Base-by-base conservation (phyloP, 2,888 invertebrate genomes). In the Odontothrips loti region DNA sequence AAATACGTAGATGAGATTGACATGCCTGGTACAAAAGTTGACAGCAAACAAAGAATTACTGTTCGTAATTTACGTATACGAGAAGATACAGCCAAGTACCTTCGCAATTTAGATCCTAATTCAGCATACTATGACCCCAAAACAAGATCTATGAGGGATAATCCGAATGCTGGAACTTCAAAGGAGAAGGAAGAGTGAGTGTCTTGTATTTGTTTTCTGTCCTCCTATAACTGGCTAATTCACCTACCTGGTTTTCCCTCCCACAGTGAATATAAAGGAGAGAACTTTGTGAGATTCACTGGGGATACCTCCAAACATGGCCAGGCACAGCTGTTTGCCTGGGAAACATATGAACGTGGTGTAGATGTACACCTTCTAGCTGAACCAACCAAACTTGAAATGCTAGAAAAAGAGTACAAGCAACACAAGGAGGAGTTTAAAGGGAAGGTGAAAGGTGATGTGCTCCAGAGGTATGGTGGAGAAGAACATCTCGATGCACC, bases 71-170 rank as follows among this genome's bases (percentile, higher is more conserved):
- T 99, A 84, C 92, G 99, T 85, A 99, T 99, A 84, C 91, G 99
- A 85, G 99, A 99, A 88, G 99, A 99, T 87, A 99, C 98, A 0
- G 99, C 99, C 0, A 99, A 99, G 89, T 99, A 99, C 88, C 88
- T 99, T 83, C 90, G 97, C 82, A 99, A 99, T 87, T 89, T 99
- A 85, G 98, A 99, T 89, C 95, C 96, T 0, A 96, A 97, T 87
- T 99, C 98, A 0, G 99, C 99, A 0, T 98, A 98, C 89, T 99
- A 99, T 87, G 99, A 99, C 88, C 99, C 99, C 0, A 99, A 99
- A 89, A 98, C 99, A 0, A 91, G 99, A 82, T 96, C 99, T 0
- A 99, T 99, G 99, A 92, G 99, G 83, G 98, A 98, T 85, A 96
- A 98, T 89, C 98, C 98, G 0, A 93, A 96, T 85, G 92, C 92